Conservation (phyloP, 2,888 invertebrate species). For the Steinernema scapterisci region DNA sequence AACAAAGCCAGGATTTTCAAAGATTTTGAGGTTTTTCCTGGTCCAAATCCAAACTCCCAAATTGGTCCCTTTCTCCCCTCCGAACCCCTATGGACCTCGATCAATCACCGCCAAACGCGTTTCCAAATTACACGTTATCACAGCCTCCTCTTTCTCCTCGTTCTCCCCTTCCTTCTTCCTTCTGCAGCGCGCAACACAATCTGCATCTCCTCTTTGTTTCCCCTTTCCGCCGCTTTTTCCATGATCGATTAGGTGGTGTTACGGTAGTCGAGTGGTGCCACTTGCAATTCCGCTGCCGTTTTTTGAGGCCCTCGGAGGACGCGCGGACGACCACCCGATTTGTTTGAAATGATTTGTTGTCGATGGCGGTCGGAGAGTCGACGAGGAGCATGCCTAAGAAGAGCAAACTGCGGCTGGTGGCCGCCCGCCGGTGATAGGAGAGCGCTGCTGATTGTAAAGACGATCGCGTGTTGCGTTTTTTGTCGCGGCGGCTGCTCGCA, state of each 20-base stretch:
- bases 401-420: background rate
- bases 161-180: background rate
- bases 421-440: background rate
- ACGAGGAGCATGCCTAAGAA: background rate
- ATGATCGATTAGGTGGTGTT: slow-evolving; percentile 16
- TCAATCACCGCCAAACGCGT: slow-evolving; percentile 20
- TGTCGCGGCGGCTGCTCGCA: background rate
- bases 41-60: background rate
- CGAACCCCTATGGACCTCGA: background rate
- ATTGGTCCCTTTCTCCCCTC: background rate
- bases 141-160: background rate
- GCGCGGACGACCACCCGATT: slow-evolving; percentile 25
- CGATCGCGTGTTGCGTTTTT: slow-evolving; percentile 31
- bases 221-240: background rate
- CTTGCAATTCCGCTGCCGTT: background rate
- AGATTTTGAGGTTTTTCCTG: background rate
- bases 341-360: slow-evolving; percentile 30
- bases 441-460: background rate
- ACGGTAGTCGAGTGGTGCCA: background rate
- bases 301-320: slow-evolving; percentile 29
- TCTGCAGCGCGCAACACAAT: background rate
- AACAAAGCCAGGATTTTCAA: too few relatives aligned
- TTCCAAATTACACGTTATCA: slow-evolving; percentile 24
- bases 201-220: background rate
- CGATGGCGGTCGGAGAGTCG: slow-evolving; percentile 5